These are phyloP conservation scores for Hylia prasina DNA, from an alignment of 2,113 vertebrate species.

Conservation along the genomic window DNA sequence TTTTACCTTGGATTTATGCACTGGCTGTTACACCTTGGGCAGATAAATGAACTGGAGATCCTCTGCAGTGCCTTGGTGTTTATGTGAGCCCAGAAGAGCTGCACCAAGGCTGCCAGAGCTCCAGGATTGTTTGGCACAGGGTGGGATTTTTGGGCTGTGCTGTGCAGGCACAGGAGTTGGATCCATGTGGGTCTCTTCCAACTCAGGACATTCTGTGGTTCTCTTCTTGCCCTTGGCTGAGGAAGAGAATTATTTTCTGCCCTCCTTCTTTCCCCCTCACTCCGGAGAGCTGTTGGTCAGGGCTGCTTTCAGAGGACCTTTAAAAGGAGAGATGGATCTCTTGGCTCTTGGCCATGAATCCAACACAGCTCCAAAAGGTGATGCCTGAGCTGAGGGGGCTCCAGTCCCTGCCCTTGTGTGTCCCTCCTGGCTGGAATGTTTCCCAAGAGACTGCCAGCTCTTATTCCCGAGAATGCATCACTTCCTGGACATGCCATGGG, in stretches of 20 bases:
- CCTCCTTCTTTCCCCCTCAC: neutral
- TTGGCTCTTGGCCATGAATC: neutral
- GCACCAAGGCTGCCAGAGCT: neutral
- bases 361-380: rapidly evolving
- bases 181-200: neutral
- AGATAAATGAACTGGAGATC: neutral
- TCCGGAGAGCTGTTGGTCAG: neutral
- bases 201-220: neutral
- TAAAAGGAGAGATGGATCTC: neutral
- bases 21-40: neutral
- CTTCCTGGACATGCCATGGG: rapidly evolving
- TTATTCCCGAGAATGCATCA: rapidly evolving
- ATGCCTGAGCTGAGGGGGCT: neutral
- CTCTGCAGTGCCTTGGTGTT: neutral
- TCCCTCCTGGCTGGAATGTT: neutral
- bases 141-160: neutral
- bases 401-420: rapidly evolving
- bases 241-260: neutral
- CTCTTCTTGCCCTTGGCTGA: neutral
- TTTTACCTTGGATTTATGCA: neutral
- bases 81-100: neutral
- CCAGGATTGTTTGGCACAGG: neutral
- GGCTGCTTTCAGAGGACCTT: neutral
- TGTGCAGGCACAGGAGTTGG: neutral
- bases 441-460: neutral